Conservation (phyloP, 2,113 vertebrate genomes). For the Thryonomys swinderianus region DNA sequence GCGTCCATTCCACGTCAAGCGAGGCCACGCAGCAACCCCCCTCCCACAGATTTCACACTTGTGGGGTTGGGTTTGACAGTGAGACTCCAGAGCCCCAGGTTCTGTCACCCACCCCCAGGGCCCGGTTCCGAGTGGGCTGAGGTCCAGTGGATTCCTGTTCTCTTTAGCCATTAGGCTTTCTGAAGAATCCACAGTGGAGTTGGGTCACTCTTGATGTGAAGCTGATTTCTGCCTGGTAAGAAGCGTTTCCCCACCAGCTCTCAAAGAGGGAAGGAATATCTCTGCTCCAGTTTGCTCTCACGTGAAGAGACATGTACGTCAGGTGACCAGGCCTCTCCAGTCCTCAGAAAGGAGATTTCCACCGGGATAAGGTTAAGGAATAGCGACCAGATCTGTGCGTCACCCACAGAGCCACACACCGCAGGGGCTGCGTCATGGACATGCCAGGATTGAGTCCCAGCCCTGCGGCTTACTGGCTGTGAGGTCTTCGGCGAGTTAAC, state of each 20-base stretch:
- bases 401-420: background rate
- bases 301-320: background rate
- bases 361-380: background rate
- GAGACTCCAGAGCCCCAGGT: background rate
- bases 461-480: background rate
- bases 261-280: background rate
- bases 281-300: background rate
- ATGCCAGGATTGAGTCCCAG: too few species aligned
- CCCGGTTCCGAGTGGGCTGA: too few species aligned
- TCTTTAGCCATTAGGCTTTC: background rate
- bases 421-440: background rate
- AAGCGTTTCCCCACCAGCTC: background rate
- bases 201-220: background rate
- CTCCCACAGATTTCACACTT: background rate
- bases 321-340: background rate
- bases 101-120: background rate
- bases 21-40: background rate
- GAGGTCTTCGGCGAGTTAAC: background rate
- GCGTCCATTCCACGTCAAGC: background rate
- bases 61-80: fast-evolving
- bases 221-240: background rate
- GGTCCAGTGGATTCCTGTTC: background rate
- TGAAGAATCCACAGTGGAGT: background rate
- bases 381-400: fast-evolving
- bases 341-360: background rate